Evolutionary conservation across 2,888 invertebrate species (phyloP).

Genomic region (Hetaerina titia): DNA sequence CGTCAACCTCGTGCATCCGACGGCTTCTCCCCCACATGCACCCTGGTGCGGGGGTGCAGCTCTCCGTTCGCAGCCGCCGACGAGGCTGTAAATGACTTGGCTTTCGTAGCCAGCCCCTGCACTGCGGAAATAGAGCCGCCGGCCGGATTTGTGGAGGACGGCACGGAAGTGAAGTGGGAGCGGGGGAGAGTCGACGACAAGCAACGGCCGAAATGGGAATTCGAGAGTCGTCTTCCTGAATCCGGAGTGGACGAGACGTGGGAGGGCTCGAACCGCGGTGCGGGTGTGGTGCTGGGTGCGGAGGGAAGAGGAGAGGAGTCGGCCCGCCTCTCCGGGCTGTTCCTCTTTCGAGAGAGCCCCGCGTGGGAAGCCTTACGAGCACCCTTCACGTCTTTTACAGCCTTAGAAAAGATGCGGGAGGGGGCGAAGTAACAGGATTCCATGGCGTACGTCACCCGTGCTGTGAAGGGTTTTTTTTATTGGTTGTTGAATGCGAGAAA

Average conservation of each 20-base stretch:
- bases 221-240: too few relatives aligned
- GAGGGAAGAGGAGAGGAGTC: neutral
- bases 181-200: too few relatives aligned
- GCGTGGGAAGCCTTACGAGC: neutral
- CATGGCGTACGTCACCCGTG: neutral
- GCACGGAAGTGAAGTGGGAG: too few relatives aligned
- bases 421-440: constrained; percentile 10
- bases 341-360: neutral
- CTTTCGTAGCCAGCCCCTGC: neutral
- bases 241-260: too few relatives aligned
- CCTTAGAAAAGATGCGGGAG: constrained; percentile 15
- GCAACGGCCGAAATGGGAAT: too few relatives aligned
- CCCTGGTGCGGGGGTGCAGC: neutral
- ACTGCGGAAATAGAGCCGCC: neutral
- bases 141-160: neutral
- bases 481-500: neutral
- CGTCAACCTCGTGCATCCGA: neutral
- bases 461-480: neutral
- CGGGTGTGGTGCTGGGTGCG: neutral
- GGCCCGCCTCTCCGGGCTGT: neutral
- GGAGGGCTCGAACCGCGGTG: too few relatives aligned
- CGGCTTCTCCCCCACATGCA: neutral
- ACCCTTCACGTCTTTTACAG: neutral
- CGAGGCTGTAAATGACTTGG: too few relatives aligned
- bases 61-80: too few relatives aligned